Evolutionary conservation across 2,888 invertebrate species (phyloP), one percentile per base, ranked within the genome.

Genomic region (Pristionchus arcanus): DNA sequence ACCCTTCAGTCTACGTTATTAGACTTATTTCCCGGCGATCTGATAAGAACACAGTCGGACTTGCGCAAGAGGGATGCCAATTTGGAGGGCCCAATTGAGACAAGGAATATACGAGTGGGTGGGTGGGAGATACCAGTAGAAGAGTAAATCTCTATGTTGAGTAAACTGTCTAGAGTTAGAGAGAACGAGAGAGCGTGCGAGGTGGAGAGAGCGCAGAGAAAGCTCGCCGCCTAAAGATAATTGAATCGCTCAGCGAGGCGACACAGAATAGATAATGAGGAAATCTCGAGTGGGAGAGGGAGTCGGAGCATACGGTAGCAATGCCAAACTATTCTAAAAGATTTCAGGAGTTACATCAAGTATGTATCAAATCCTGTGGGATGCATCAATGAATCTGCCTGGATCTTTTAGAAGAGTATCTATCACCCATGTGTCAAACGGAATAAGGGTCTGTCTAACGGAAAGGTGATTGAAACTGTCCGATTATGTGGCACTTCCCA

Each of bases 211-310:
- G 74, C 16, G n/a, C 74, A 37, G 74, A 16, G 4, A 34, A 34
- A 25, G 15, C 37, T 37, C 5, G 37, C 74, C 37, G 37, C 81
- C n/a, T 49, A n/a, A 49, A 81, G 81, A 81, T 81, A 81, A 81
- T 81, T 81, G 81, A 81, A 81, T 81, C 81, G 81, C 25, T 25
- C 25, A 53, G 49, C 25, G 34, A 28, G 81, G 81, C 25, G 49
- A 77, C 42, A 77, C 77, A 53, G 81, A 81, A 81, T 81, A 81
- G 81, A 81, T 81, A 81, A 81, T 81, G 81, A 81, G 28, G 21
- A 81, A 81, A 81, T 81, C 81, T 81, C 81, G 81, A 81, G 81
- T 81, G 81, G 63, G 34, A 4, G 71, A 71, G 4, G 19, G 71
- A 81, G 77, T 11, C 25, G 25, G 42, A 42, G 37, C 21, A n/a